Evolutionary conservation across 2,888 invertebrate genomes (phyloP), one percentile per base, ranked within the genome.

Genomic region (Cheilosia variabilis): DNA sequence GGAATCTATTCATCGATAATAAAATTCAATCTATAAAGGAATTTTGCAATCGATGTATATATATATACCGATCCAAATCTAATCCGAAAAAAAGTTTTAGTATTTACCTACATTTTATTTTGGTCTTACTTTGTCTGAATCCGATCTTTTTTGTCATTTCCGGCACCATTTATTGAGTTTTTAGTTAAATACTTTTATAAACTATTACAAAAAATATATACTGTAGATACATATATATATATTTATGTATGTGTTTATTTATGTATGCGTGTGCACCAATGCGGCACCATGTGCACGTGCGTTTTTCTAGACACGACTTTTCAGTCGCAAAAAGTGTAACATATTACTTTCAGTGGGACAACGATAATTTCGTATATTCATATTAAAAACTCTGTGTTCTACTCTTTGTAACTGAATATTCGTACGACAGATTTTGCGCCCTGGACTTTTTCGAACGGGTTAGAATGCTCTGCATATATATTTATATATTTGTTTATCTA

Each of bases 1-100:
- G 83, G 83, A 83, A 83, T 83, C 79, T 83, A 68, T 68, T 47
- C 73, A 79, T 83, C 79, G 79, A 79, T 78, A 45, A 72, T 83
- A 73, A 83, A 83, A 83, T 83, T 83, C 73, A 66, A 57, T 13
- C 13, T 55, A 47, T 24, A 22, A 53, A 79, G 68, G 72, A 79
- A 79, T 79, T 83, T 83, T 79, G 79, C 57, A 66, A 83, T 79
- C 78, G 83, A 79, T 83, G 78, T 27, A 27, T 79, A 53, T 83
- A 60, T 79, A 45, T 83, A 66, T 43, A 58, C 4, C 24, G 15
- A 62, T 50, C n/a, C 37, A 55, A 15, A 9, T 4, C 19, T 47
- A 78, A 66, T 78, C 47, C 66, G 62, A 62, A 52, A 41, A 41
- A 31, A 31, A 53, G 34, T 37, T 24, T 72, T 79, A 45, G 13